Conservation (phyloP, 2,113 vertebrate species). For the Pachycephala philippinensis region DNA sequence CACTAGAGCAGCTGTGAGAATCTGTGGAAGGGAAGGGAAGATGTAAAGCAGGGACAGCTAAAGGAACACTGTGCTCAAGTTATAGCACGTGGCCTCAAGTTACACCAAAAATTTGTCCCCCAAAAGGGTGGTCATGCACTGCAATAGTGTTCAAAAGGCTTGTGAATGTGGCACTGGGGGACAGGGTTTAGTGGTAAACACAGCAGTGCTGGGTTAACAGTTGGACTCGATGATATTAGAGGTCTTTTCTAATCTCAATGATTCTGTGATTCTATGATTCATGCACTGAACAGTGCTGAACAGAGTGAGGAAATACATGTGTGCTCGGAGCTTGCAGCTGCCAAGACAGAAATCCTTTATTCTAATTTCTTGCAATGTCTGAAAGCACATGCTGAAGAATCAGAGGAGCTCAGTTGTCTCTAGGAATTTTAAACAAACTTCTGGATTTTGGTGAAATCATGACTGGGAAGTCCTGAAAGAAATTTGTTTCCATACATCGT, state of each 20-base stretch:
- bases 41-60: not conserved
- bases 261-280: not conserved
- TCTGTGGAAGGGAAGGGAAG: not conserved
- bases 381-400: not conserved
- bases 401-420: not conserved
- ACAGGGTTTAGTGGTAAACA: not conserved
- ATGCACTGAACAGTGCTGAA: not conserved
- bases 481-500: not conserved
- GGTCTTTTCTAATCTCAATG: not conserved
- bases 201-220: not conserved
- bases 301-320: not conserved
- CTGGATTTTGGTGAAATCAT: not conserved
- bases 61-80: not conserved
- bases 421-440: not conserved
- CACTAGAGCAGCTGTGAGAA: not conserved
- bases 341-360: not conserved
- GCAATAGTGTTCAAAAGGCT: not conserved
- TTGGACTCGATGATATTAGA: not conserved
- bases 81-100: not conserved
- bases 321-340: not conserved
- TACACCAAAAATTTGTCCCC: not conserved
- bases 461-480: not conserved
- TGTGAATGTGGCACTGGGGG: not conserved
- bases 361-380: not conserved
- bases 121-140: not conserved